Percentiles rank a stretch among this genome's conserved stretches.
Evolutionary conservation across 92 coral and sea anemone species (phyloP).

Genomic region (Actinernus sp.): DNA sequence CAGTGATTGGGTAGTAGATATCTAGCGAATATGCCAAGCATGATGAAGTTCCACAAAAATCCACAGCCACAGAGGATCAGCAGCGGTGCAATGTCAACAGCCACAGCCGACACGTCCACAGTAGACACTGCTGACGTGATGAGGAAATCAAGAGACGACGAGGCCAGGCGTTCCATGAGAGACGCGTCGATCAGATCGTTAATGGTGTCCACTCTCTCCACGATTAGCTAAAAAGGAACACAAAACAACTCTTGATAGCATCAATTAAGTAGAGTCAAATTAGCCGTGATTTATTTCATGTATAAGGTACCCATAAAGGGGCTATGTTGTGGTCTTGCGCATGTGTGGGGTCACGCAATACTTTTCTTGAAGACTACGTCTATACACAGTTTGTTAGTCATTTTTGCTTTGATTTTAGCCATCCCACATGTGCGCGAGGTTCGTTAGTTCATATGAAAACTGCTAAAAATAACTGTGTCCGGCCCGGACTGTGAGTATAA

Average conservation of each 20-base stretch:
- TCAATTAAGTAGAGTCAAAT: not conserved
- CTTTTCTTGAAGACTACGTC: too few species aligned
- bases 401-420: too few species aligned
- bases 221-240: slow-evolving; percentile 47
- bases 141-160: slow-evolving; percentile 83
- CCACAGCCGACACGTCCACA: slow-evolving; percentile 74
- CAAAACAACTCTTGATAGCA: not conserved
- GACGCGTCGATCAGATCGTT: slow-evolving; percentile 81
- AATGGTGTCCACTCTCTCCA: slow-evolving; percentile 67
- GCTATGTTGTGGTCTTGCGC: too few species aligned
- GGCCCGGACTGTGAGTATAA: too few species aligned
- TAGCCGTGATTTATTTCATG: too few species aligned
- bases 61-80: slow-evolving; percentile 78
- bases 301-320: too few species aligned
- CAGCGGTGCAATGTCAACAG: slow-evolving; percentile 78
- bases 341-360: too few species aligned
- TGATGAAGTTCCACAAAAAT: slow-evolving; percentile 77
- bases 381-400: too few species aligned
- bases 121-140: slow-evolving; percentile 81
- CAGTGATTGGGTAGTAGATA: slow-evolving; percentile 78
- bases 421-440: too few species aligned
- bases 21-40: slow-evolving; percentile 73
- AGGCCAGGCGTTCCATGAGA: slow-evolving; percentile 80
- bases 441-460: too few species aligned
- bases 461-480: too few species aligned